phyloP scores from a whole-genome alignment of 2,113 vertebrate species.

The Burhinus oedicnemus region DNA sequence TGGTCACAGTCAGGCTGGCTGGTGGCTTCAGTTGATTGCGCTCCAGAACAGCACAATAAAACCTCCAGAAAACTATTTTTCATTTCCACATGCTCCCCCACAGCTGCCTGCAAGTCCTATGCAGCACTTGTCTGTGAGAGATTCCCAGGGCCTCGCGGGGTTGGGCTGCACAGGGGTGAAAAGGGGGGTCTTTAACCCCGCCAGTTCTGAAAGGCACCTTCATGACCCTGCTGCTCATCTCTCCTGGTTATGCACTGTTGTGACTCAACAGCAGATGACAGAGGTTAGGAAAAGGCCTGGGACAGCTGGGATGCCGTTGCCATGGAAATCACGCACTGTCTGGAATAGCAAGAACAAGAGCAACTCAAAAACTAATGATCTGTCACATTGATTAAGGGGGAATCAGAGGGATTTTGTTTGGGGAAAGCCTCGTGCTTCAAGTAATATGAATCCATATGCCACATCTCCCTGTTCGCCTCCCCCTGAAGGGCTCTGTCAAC shows the following conservation, averaged over 20 bases:
- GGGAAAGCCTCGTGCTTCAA: constrained; percentile 4
- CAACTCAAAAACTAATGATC: constrained; percentile 40
- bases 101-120: neutral
- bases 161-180: neutral
- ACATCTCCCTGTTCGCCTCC: neutral
- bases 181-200: neutral
- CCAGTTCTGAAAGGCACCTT: neutral
- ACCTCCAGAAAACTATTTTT: neutral
- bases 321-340: constrained; percentile 43
- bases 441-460: neutral
- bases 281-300: constrained; percentile 50
- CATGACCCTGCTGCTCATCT: neutral
- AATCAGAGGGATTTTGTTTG: constrained; percentile 19
- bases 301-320: constrained; percentile 44
- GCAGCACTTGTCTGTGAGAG: rapidly evolving
- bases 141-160: neutral
- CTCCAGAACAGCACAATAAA: neutral
- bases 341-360: constrained; percentile 41
- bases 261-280: constrained; percentile 15
- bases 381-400: constrained; percentile 51
- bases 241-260: neutral
- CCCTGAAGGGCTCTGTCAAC: constrained; percentile 22
- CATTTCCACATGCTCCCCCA: neutral
- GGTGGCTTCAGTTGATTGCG: neutral
- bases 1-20: neutral